A percentile compares a stretch with the other conserved stretches of the same genome.
phyloP scores from a whole-genome alignment of 2,797 vertebrate genomes.

The Moxostoma hubbsi region DNA sequence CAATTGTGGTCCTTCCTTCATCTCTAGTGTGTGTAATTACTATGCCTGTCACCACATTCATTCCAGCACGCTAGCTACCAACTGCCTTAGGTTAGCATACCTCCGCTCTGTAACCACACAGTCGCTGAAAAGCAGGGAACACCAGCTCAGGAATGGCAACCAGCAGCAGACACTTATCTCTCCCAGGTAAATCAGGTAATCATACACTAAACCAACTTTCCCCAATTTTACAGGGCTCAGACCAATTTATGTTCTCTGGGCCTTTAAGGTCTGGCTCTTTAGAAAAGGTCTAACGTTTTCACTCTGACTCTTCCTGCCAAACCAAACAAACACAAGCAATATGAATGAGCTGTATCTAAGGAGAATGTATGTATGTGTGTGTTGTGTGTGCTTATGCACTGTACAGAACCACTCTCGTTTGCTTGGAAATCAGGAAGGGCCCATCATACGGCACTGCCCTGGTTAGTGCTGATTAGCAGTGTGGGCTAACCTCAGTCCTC shows the following conservation, averaged over 20 bases:
- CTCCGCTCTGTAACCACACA: slow-evolving; percentile 61
- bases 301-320: slow-evolving; percentile 62
- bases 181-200: slow-evolving; percentile 68
- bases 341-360: slow-evolving; percentile 67
- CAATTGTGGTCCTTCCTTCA: slow-evolving; percentile 70
- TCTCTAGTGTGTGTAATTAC: slow-evolving; percentile 74
- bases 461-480: slow-evolving; percentile 64
- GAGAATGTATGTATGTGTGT: slow-evolving; percentile 50
- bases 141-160: slow-evolving; percentile 56
- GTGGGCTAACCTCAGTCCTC: slow-evolving; percentile 58
- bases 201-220: slow-evolving; percentile 63
- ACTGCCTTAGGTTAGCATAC: slow-evolving; percentile 74
- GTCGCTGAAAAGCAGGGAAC: slow-evolving; percentile 64
- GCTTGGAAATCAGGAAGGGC: slow-evolving; percentile 50
- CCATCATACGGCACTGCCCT: slow-evolving; percentile 45
- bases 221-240: slow-evolving; percentile 53
- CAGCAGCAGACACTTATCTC: slow-evolving; percentile 64
- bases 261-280: slow-evolving; percentile 54
- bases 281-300: slow-evolving; percentile 57
- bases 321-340: slow-evolving; percentile 68
- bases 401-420: slow-evolving; percentile 39
- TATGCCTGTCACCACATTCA: slow-evolving; percentile 72
- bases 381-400: slow-evolving; percentile 23
- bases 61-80: slow-evolving; percentile 74
- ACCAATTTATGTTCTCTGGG: slow-evolving; percentile 57